Base-by-base conservation (phyloP, 2,113 vertebrate genomes). In the Embiotoca jacksoni region DNA sequence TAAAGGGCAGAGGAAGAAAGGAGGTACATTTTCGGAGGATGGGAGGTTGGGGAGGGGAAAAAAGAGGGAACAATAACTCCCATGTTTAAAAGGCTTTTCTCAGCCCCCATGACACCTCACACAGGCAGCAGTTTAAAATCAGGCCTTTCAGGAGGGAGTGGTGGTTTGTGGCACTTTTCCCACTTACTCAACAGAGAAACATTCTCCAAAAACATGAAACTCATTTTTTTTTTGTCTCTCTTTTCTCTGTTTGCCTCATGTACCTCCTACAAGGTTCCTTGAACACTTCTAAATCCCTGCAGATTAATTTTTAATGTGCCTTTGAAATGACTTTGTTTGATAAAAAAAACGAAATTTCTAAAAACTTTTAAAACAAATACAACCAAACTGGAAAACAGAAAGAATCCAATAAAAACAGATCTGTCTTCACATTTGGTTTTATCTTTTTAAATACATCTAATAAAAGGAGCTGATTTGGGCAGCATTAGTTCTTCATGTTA, bases 1-100 rank as follows among this genome's bases (percentile, higher is more conserved):
- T 85, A 95, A 93, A 95, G 94, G 92, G 70, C 90, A 94, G 89
- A 93, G 93, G 94, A 95, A 95, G 93, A 94, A 92, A 93, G 93
- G 92, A 94, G 92, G 92, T 94, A 92, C 91, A 86, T 94, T 94
- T 94, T 93, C 89, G 72, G 91, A 93, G 93, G 94, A 93, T 92
- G 91, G 93, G 91, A 92, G 92, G 88, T 84, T 91, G 82, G 84
- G 63, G 75, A 81, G 23, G 23, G 23, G 62, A 80, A 83, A 81
- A 72, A 78, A 64, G 81, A 81, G 76, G 75, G 88, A 92, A 93
- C 90, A 94, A 93, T 92, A 92, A 92, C 80, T 91, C 83, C 86
- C 88, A 91, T 89, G 85, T 92, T 90, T 89, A 83, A 91, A 93
- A 92, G 87, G 83, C 81, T 89, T 86, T 89, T 80, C 60, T 89